Conservation (phyloP, 2,888 invertebrate species). For the Molorchus minor region DNA sequence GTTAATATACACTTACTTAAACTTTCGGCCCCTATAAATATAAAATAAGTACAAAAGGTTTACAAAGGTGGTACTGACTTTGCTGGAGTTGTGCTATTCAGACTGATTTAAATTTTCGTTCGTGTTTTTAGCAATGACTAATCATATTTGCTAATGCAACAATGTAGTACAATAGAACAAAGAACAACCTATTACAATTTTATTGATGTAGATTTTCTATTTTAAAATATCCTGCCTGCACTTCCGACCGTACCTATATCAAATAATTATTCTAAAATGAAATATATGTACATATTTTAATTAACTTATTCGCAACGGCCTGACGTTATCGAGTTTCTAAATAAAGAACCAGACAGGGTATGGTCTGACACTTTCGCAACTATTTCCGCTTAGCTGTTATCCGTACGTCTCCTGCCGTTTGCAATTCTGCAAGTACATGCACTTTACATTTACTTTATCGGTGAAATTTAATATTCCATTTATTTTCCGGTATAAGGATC, state of each 20-base stretch:
- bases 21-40: too few relatives aligned
- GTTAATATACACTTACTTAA: too few relatives aligned
- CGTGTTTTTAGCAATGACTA: background rate
- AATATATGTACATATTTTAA: constrained; percentile 34
- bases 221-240: constrained; percentile 1
- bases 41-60: too few relatives aligned
- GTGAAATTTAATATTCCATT: constrained; percentile 32
- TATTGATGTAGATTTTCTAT: background rate
- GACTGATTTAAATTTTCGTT: too few relatives aligned
- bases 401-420: constrained; percentile 33
- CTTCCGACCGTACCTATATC: constrained; percentile 9
- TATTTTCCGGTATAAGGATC: too few relatives aligned
- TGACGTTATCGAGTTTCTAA: constrained; percentile 39
- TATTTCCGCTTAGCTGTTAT: constrained; percentile 42
- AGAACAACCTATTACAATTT: too few relatives aligned
- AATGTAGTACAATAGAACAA: too few relatives aligned
- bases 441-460: constrained; percentile 46
- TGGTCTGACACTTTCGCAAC: constrained; percentile 42
- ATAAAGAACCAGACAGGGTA: constrained; percentile 37
- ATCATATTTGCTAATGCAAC: too few relatives aligned
- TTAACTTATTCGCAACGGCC: constrained; percentile 33
- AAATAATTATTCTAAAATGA: constrained; percentile 21
- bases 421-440: constrained; percentile 39
- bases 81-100: too few relatives aligned
- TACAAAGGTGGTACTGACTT: too few relatives aligned